phyloP scores from a whole-genome alignment of 2,113 vertebrate species.

The Embiotoca jacksoni region DNA sequence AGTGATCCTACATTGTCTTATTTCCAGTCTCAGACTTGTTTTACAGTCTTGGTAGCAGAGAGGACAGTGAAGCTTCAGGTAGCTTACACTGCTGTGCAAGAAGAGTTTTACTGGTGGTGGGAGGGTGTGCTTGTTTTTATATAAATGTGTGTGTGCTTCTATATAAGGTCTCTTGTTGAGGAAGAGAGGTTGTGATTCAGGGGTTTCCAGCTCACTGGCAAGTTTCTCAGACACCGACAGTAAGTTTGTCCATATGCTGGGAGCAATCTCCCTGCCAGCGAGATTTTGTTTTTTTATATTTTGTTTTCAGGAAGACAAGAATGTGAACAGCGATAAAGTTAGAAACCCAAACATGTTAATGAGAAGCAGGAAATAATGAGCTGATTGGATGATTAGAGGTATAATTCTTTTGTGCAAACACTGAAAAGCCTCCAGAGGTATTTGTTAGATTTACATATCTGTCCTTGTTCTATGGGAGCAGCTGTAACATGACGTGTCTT shows the following conservation, averaged over 20 bases:
- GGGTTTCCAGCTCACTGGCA: neutral
- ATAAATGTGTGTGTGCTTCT: neutral
- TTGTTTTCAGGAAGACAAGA: conserved; percentile 38
- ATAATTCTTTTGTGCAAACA: conserved; percentile 16
- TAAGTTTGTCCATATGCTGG: conserved; percentile 37
- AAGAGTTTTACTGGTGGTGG: conserved; percentile 1
- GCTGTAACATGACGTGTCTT: conserved; percentile 21
- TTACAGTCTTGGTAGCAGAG: conserved; percentile 24
- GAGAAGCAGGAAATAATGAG: conserved; percentile 70
- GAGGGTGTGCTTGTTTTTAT: conserved; percentile 17
- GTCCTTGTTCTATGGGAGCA: conserved; percentile 17
- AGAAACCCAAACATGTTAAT: conserved; percentile 74
- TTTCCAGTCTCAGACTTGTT: conserved; percentile 13
- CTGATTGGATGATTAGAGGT: conserved; percentile 58
- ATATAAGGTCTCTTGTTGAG: too few species aligned
- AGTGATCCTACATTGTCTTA: neutral
- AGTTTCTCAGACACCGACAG: conserved; percentile 32
- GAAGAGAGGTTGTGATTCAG: neutral
- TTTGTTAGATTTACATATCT: conserved; percentile 43
- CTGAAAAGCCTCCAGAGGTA: conserved; percentile 13
- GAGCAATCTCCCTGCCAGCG: conserved; percentile 36
- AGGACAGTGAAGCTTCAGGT: conserved; percentile 11
- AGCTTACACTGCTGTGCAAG: conserved; percentile 24
- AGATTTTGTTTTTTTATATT: conserved; percentile 39
- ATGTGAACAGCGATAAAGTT: conserved; percentile 46